Percentiles rank a stretch among this genome's conserved stretches.
phyloP scores from a whole-genome alignment of 2,113 vertebrate genomes.

The Coryphaenoides rupestris region DNA sequence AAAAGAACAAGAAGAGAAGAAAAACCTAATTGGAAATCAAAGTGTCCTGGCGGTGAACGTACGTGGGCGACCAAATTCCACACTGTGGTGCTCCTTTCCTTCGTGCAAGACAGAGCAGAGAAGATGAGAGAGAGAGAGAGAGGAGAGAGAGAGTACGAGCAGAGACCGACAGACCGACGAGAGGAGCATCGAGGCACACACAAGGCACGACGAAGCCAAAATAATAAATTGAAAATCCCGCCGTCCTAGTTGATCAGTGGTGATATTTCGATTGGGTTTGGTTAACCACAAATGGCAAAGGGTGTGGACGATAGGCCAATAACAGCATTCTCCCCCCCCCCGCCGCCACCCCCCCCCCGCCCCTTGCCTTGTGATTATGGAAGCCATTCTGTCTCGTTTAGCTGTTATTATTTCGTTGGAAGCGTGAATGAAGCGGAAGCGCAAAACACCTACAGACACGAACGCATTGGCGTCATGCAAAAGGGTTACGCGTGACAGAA shows the following conservation, averaged over 20 bases:
- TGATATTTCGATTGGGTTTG: slow-evolving; percentile 62
- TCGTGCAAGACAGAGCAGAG: slow-evolving; percentile 36
- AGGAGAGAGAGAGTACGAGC: slow-evolving; percentile 17
- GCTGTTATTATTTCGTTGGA: slow-evolving; percentile 30
- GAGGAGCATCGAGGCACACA: slow-evolving; percentile 15
- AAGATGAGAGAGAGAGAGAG: slow-evolving; percentile 25
- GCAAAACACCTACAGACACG: not conserved
- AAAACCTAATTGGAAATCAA: slow-evolving; percentile 77
- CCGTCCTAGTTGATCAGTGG: slow-evolving; percentile 48
- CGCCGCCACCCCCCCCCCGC: too few relatives aligned
- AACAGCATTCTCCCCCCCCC: slow-evolving; percentile 44
- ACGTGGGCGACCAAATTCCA: slow-evolving; percentile 70
- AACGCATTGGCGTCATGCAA: too few relatives aligned
- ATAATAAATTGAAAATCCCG: slow-evolving; percentile 56
- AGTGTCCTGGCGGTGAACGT: slow-evolving; percentile 70
- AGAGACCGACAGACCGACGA: slow-evolving; percentile 25
- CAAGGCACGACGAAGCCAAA: slow-evolving; percentile 9
- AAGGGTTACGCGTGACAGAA: too few relatives aligned
- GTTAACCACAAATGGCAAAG: slow-evolving; percentile 58
- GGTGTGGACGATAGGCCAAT: slow-evolving; percentile 56
- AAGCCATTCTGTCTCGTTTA: too few relatives aligned
- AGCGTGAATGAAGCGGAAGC: not conserved
- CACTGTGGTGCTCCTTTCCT: slow-evolving; percentile 68
- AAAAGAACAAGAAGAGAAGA: slow-evolving; percentile 66
- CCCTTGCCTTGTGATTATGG: slow-evolving; percentile 46